These are phyloP conservation scores for Epizoanthus rinbou DNA, from an alignment of 92 coral and sea anemone genomes.

Conservation along the genomic window DNA sequence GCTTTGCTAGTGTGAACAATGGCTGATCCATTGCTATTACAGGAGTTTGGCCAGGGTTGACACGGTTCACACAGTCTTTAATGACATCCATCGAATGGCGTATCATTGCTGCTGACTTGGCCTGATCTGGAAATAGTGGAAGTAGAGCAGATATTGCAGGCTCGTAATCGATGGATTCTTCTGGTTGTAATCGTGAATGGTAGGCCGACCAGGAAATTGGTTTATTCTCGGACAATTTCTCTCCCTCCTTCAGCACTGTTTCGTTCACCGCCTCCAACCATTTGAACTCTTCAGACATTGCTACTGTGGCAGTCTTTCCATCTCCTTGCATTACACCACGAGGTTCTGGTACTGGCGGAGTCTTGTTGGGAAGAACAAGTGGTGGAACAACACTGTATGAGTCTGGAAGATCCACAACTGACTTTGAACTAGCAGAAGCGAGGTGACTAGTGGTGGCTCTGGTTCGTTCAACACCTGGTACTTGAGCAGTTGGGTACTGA, in stretches of 20 bases:
- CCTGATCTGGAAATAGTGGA: slow-evolving; percentile 41
- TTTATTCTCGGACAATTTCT: neutral
- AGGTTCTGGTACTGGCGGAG: slow-evolving; percentile 34
- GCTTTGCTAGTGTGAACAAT: slow-evolving; percentile 38
- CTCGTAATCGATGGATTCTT: neutral
- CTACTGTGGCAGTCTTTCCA: slow-evolving; percentile 5
- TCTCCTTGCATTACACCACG: neutral
- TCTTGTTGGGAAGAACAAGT: slow-evolving; percentile 27
- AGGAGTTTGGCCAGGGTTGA: slow-evolving; percentile 38
- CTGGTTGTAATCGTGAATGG: neutral
- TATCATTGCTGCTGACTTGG: slow-evolving; percentile 47
- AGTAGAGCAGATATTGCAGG: slow-evolving; percentile 34
- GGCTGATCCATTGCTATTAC: slow-evolving; percentile 50
- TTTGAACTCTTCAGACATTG: slow-evolving; percentile 14
- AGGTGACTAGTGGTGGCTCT: slow-evolving; percentile 18
- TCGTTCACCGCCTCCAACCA: slow-evolving; percentile 40
- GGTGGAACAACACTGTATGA: slow-evolving; percentile 57
- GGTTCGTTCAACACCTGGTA: slow-evolving; percentile 42
- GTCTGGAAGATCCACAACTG: slow-evolving; percentile 53
- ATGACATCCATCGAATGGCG: slow-evolving; percentile 37
- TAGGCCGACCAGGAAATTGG: slow-evolving; percentile 42
- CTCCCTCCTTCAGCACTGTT: slow-evolving; percentile 1
- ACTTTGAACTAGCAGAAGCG: slow-evolving; percentile 41
- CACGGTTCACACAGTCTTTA: slow-evolving; percentile 23
- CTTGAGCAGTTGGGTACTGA: slow-evolving; percentile 53